Base-by-base conservation (phyloP, 2,113 vertebrate species). In the Piprites chloris region DNA sequence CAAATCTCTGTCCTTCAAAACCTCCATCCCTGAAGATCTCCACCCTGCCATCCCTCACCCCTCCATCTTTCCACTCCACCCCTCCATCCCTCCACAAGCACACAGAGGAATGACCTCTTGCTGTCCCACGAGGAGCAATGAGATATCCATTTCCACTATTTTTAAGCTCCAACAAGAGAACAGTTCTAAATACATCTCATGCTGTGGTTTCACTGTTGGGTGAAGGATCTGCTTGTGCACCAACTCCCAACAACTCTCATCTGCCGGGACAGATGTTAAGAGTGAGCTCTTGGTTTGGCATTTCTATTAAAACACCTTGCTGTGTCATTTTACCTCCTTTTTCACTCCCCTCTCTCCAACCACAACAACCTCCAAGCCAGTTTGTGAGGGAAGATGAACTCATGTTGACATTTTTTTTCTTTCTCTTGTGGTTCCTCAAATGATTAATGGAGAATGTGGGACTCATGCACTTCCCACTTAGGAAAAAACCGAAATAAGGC, bases 381-480 rank as follows among this genome's bases (percentile, higher is more conserved):
- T 65, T 58, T 30, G 13, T 83, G 61, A 83, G 52, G 72, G 52
- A 94, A 93, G 82, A 82, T 75, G 72, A 96, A 96, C 87, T 93
- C 52, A 27, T 53, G 85, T 18, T 86, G 82, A n/a, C 42, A 20
- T 87, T 63, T 89, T 89, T 62, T 89, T 91, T 78, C 85, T 95
- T 93, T 95, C 92, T 87, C n/a, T 85, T 95, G 87, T 85, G 87
- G 90, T 95, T 97, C 95, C 93, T 81, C 76, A 90, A 71, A 90
- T 65, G 52, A 90, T 94, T 94, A 93, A 83, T 61, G 96, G 80
- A 81, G 83, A 95, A 95, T 84, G 41, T 86, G 56, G 90, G 87
- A 86, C 88, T 86, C 12, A 6, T 89, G 68, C n/a, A 86, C 65
- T 92, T 94, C 88, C 15, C 63, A 88, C 72, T 86, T 47, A 78